These are phyloP conservation scores for Thunnus thynnus DNA, from an alignment of 2,113 vertebrate species.

Conservation along the genomic window DNA sequence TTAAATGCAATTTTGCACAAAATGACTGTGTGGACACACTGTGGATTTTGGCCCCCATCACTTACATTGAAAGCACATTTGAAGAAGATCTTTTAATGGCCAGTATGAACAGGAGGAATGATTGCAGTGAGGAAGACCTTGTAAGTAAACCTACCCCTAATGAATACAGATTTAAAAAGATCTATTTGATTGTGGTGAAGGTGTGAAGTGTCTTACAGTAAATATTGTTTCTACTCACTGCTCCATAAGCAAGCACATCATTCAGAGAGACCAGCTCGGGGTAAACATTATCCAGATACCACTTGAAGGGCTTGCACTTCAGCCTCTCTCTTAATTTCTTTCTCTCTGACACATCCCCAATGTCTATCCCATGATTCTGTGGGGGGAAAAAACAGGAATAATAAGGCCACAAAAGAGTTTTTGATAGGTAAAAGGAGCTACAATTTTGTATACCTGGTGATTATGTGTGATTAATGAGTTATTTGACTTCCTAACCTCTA, in stretches of 20 bases:
- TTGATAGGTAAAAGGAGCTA: not conserved
- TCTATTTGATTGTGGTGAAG: not conserved
- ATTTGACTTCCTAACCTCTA: constrained; percentile 66
- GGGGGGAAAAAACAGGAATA: not conserved
- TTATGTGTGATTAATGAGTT: not conserved
- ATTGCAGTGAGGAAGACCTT: no score
- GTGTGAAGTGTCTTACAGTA: not conserved
- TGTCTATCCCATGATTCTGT: constrained; percentile 93
- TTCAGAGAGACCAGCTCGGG: constrained; percentile 82
- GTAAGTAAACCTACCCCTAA: no score
- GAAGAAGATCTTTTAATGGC: no score
- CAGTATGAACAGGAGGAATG: no score
- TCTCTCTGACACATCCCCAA: constrained; percentile 93
- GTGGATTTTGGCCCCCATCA: no score
- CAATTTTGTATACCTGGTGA: not conserved
- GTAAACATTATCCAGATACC: constrained; percentile 95
- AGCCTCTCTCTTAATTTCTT: constrained; percentile 89
- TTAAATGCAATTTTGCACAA: no score
- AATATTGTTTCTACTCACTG: constrained; percentile 64
- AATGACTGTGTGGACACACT: no score
- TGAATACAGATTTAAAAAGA: no score
- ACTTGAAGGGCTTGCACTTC: constrained; percentile 95
- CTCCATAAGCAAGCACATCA: constrained; percentile 70
- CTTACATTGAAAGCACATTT: no score
- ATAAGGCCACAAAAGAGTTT: not conserved